These are phyloP conservation scores for Mesocentrotus franciscanus DNA, from an alignment of 53 echinoderm and acorn worm genomes.

Conservation along the genomic window DNA sequence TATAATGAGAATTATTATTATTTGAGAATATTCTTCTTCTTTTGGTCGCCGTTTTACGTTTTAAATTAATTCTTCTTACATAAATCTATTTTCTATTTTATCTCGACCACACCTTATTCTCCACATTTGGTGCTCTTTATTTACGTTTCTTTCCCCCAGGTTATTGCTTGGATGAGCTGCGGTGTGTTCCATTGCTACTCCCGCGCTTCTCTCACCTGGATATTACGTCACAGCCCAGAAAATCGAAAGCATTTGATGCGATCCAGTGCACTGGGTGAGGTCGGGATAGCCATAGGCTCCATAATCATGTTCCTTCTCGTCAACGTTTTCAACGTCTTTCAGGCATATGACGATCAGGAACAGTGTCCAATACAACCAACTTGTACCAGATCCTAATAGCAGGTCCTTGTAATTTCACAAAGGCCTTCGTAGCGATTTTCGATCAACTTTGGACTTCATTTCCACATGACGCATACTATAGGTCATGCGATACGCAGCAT, in stretches of 20 bases:
- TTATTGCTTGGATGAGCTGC: not conserved
- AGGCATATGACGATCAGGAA: not conserved
- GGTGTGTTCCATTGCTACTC: slow-evolving; percentile 21
- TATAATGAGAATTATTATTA: not conserved
- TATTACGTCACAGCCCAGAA: not conserved
- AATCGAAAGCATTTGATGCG: slow-evolving; percentile 3
- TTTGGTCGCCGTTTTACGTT: not conserved
- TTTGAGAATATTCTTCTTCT: not conserved
- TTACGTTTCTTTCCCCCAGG: not conserved
- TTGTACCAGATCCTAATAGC: not conserved
- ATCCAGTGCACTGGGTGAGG: not conserved
- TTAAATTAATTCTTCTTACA: not conserved
- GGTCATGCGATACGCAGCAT: no score
- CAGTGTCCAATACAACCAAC: not conserved
- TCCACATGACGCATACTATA: no score
- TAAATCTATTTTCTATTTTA: no score
- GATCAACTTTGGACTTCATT: no score
- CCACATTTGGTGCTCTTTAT: not conserved
- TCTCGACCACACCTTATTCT: not conserved
- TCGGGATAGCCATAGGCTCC: not conserved
- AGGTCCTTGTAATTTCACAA: no score
- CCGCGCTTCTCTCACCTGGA: not conserved
- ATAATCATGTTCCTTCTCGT: slow-evolving; percentile 2
- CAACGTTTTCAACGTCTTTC: not conserved
- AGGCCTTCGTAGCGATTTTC: no score